Evolutionary conservation across 2,797 vertebrate species (phyloP), one percentile per base, ranked within the genome.

Genomic region (Pampus argenteus): DNA sequence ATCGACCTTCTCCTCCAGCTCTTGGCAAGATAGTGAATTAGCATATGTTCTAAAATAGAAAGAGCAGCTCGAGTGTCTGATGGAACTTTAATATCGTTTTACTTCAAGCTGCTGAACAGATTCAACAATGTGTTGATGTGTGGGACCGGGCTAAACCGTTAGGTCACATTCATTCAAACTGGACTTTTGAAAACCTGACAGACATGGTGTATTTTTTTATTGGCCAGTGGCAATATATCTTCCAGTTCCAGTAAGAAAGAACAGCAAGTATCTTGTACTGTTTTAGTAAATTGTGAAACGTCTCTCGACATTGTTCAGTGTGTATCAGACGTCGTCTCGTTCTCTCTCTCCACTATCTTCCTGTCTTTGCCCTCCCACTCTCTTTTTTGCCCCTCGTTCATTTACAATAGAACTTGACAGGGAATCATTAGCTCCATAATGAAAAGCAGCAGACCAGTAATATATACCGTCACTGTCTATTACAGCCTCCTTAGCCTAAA

Each of bases 361-460:
- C 45, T 36, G n/a, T 40, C 74, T 68, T 68, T 67, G 31, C 62
- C 65, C 61, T 60, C 82, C 78, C 66, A 83, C 84, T 70, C 62
- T 57, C 22, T 84, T 71, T 80, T 82, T 70, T 50, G 40, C 48
- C 74, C 61, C 71, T 73, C 11, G 51, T 83, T 88, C 84, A 78
- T 84, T 85, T 86, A 89, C 78, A 88, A 88, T 87, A 78, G 81
- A 82, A 84, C 66, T 78, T 91, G 91, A 92, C 89, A 91, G 90
- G 81, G 82, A 90, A 90, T 90, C 91, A 89, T 92, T 91, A 90
- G 78, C 66, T 56, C 74, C 77, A 84, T 91, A 91, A 91, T 90
- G 89, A 89, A 91, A 89, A 89, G 84, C 84, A 91, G 86, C 88
- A 88, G 87, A 90, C 67, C 86, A 83, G 83, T 88, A 86, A 88